Percentiles rank a stretch among this genome's conserved stretches.
phyloP scores from a whole-genome alignment of 2,888 invertebrate species.

The Psylliodes chrysocephalus region DNA sequence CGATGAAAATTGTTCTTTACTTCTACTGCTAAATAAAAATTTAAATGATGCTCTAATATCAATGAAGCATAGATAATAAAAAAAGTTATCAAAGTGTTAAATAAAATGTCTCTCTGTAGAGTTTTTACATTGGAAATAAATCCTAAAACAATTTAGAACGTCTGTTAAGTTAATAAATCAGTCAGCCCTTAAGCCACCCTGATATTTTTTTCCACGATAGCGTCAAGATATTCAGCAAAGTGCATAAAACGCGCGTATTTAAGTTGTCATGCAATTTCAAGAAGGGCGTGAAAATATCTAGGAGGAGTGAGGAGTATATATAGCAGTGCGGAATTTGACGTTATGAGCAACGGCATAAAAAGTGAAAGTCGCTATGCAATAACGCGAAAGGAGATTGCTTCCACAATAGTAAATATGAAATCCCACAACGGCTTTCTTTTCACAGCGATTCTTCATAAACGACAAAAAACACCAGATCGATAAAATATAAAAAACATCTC shows the following conservation, averaged over 20 bases:
- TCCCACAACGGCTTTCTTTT: conserved; percentile 46
- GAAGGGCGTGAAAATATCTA: conserved; percentile 40
- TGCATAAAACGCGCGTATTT: conserved; percentile 37
- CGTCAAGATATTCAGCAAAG: conserved; percentile 20
- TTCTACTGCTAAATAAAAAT: too few species aligned
- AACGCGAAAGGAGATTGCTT: conserved; percentile 51
- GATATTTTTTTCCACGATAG: conserved; percentile 4
- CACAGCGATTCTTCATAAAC: conserved; percentile 46
- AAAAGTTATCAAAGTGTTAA: too few species aligned
- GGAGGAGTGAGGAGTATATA: conserved; percentile 27
- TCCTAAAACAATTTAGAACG: not conserved
- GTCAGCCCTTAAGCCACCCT: conserved; percentile 10
- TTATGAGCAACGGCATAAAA: conserved; percentile 42
- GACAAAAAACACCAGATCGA: conserved; percentile 38
- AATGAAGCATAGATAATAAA: too few species aligned
- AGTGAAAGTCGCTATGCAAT: conserved; percentile 46
- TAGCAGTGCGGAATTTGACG: conserved; percentile 35
- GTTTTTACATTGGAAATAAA: not conserved
- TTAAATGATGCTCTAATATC: too few species aligned
- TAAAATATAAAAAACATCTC: conserved; percentile 27
- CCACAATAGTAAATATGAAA: conserved; percentile 55
- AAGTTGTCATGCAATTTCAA: conserved; percentile 31
- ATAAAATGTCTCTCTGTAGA: too few species aligned
- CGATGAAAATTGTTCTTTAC: too few species aligned
- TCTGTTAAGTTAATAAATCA: conserved; percentile 20